Evolutionary conservation across 2,888 invertebrate genomes (phyloP), one percentile per base, ranked within the genome.

Genomic region (Drosophila tanythrix): DNA sequence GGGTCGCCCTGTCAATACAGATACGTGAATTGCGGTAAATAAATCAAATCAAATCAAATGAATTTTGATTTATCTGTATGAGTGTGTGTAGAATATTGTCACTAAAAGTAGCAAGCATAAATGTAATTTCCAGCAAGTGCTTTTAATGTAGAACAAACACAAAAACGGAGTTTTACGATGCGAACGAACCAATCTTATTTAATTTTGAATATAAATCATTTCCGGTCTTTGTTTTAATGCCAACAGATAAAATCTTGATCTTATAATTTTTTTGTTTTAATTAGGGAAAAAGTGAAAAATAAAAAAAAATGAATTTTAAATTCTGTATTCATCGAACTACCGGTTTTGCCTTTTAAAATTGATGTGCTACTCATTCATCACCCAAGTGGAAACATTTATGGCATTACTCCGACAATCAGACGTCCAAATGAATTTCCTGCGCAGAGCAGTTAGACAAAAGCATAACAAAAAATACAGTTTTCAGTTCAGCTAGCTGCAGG

Each of bases 31-130:
- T 78, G 68, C 62, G 70, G 64, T 65, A 81, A 66, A 70, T 87
- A 87, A 84, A 87, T 84, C 88, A 84, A 79, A 82, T 84, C 76
- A 81, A 73, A 73, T 77, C 55, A 77, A 77, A 81, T 69, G 58
- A 70, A 75, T 70, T 72, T 67, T 77, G 70, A 83, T 70, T 73
- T 73, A 73, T 51, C 38, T 56, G 15, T 27, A 25, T 10, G 53
- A 21, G 69, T 57, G 52, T 62, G 55, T 29, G 38, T 55, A 69
- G 74, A 64, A 79, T 70, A 84, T 79, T 84, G 76, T 79, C 70
- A 74, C 76, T 82, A 79, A 81, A 82, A 82, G 69, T 74, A 82
- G 72, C 70, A 74, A 70, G 74, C 71, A 79, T 74, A 79, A 79
- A 77, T 72, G 76, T 77, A 74, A 82, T 84, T 79, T 82, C 76